Evolutionary conservation across 2,113 vertebrate genomes (phyloP).

Genomic region (Polypterus senegalus): DNA sequence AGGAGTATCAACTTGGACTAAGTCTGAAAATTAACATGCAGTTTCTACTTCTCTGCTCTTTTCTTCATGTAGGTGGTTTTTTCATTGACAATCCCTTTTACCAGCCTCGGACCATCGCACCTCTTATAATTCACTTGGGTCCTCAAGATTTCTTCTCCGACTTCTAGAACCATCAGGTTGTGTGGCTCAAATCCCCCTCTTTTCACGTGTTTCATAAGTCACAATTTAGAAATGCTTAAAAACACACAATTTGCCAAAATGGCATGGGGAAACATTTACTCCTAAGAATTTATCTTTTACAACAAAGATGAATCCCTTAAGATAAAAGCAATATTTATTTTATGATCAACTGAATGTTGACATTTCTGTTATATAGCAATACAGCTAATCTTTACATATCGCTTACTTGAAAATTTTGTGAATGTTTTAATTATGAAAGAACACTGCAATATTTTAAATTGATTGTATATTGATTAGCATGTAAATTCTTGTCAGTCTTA

Average conservation of each 20-base stretch:
- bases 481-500: conserved; percentile 13
- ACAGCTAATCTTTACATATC: conserved; percentile 48
- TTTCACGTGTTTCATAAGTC: conserved; percentile 20
- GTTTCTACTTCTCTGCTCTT: conserved; percentile 75
- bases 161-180: conserved; percentile 88
- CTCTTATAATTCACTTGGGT: conserved; percentile 97
- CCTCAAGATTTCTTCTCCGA: conserved; percentile 98
- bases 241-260: neutral
- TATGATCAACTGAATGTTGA: conserved; percentile 22
- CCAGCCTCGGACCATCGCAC: conserved; percentile 93
- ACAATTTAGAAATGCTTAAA: neutral
- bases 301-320: neutral
- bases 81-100: conserved; percentile 99
- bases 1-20: conserved; percentile 54
- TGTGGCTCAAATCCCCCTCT: conserved; percentile 55
- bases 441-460: conserved; percentile 54
- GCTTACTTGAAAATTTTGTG: conserved; percentile 50
- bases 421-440: conserved; percentile 47
- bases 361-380: conserved; percentile 52
- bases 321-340: conserved; percentile 48
- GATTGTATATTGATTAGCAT: conserved; percentile 51
- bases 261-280: neutral
- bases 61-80: conserved; percentile 87
- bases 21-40: conserved; percentile 53
- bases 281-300: neutral